A percentile compares a stretch with the other conserved stretches of the same genome.
These are phyloP conservation scores for Cydia strobilella DNA, from an alignment of 1,140 invertebrate genomes.

Conservation along the genomic window DNA sequence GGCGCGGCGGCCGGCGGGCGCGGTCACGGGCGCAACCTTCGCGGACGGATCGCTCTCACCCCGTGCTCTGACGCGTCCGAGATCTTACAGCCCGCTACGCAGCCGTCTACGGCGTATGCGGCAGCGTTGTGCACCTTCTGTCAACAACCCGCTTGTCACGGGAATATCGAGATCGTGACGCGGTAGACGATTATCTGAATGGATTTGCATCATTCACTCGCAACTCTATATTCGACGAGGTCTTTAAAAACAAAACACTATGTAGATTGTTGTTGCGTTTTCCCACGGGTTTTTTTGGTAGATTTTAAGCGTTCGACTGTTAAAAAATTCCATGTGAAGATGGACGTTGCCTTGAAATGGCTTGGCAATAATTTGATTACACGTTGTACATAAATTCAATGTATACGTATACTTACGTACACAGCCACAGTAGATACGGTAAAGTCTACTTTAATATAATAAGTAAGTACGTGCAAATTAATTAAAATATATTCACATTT, in stretches of 20 bases:
- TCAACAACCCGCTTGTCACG: slow-evolving; percentile 18
- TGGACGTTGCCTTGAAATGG: slow-evolving; percentile 13
- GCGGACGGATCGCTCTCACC: slow-evolving; percentile 66
- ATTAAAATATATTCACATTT: too few relatives aligned
- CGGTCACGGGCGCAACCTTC: slow-evolving; percentile 78
- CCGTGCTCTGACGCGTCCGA: slow-evolving; percentile 55
- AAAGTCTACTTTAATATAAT: background rate
- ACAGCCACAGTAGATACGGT: background rate
- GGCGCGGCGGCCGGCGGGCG: slow-evolving; percentile 58
- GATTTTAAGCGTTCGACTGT: background rate
- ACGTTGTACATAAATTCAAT: slow-evolving; percentile 6
- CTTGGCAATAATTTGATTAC: slow-evolving; percentile 19
- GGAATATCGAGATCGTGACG: slow-evolving; percentile 24
- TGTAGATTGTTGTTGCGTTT: background rate
- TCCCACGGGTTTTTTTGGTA: background rate
- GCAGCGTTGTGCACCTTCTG: slow-evolving; percentile 34
- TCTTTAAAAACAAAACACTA: slow-evolving; percentile 15
- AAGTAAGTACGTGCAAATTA: background rate
- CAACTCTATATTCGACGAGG: background rate
- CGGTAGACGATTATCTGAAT: background rate
- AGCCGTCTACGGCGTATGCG: slow-evolving; percentile 49
- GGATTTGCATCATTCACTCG: slow-evolving; percentile 13
- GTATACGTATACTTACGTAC: background rate
- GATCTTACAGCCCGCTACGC: slow-evolving; percentile 56
- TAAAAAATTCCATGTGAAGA: slow-evolving; percentile 8